These are phyloP conservation scores for Drosophila melanogaster DNA, from an alignment of 1,140 invertebrate genomes.

Conservation along the genomic window Release_6_plus_ISO1_MT NT_033779.5:13291501-13292000, in stretches of 20 bases:
- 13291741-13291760: neutral
- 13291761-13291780: neutral
- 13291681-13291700: too few relatives aligned
- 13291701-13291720: too few relatives aligned
- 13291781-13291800: slow-evolving; percentile 2
- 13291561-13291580: too few relatives aligned
- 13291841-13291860: slow-evolving; percentile 1
- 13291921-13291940: slow-evolving; percentile 15
- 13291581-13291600: too few relatives aligned
- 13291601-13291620: too few relatives aligned
- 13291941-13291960: slow-evolving; percentile 24
- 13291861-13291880: slow-evolving; percentile 6
- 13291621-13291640: too few relatives aligned
- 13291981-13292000: neutral
- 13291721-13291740: too few relatives aligned
- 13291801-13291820: slow-evolving; percentile 12
- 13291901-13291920: slow-evolving; percentile 34
- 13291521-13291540: too few relatives aligned
- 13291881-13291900: slow-evolving; percentile 3
- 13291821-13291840: slow-evolving; percentile 7
- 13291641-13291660: too few relatives aligned
- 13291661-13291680: too few relatives aligned
- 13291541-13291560: too few relatives aligned
- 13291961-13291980: slow-evolving; percentile 10
- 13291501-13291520: too few relatives aligned